Base-by-base conservation (phyloP, 37 sponge, comb jelly and placozoan genomes). In the Lycopodina hypogea region DNA sequence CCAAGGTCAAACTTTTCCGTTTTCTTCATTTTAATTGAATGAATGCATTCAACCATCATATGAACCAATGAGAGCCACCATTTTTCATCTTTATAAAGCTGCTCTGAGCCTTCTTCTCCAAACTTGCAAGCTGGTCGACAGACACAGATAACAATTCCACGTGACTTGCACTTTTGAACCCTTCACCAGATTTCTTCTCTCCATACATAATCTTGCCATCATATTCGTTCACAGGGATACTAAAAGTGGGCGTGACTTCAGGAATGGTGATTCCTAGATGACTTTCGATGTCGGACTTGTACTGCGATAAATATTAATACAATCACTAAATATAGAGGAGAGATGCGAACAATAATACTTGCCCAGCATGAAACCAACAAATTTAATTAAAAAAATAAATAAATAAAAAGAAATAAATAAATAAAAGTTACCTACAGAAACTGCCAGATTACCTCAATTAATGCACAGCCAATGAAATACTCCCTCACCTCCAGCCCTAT, bases 141-240 rank as follows among this genome's bases (percentile, higher is more conserved):
- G 95, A 86, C 2, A 87, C 71, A 14, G 88, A 87, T 60, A 97
- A 74, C 74, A 84, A 84, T 0, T 74, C 90, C 40, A 77, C 74
- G 52, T 97, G 98, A 42, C 74, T 65, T 55, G 79, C 66, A 48
- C 78, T 84, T 11, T 24, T 28, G 30, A 34, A 61, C 51, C 83
- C 80, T 42, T 41, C 55, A 18, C 53, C 48, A 30, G 69, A 66
- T 59, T 84, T 79, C 85, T 84, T 89, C 78, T 78, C 80, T 62
- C 98, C 98, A 42, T 97, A 97, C 22, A 75, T 78, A n/a, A 94
- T 86, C 71, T 94, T 94, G 32, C 95, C 98, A 72, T 94, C 98
- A 84, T 76, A 97, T 73, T 94, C 98, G 71, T 84, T 90, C 24
- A 79, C 76, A 0, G 90, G 87, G 8, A 97, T 88, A 21, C 78